Conservation (phyloP, 2,113 vertebrate species). For the Synodontis membranacea region DNA sequence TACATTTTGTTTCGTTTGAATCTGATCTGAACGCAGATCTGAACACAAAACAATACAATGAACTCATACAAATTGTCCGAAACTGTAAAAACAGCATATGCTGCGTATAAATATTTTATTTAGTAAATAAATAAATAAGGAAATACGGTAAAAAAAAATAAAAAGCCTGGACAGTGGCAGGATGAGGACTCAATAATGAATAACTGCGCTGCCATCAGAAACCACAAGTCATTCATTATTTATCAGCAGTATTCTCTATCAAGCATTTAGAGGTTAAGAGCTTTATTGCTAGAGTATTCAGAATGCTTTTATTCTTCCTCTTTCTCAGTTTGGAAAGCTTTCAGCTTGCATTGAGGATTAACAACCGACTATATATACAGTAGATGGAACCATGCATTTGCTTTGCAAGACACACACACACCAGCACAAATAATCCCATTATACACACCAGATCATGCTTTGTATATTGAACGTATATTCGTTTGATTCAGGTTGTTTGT, state of each 20-base stretch:
- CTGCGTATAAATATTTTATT: background rate
- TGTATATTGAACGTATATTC: conserved; percentile 1
- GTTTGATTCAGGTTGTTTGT: background rate
- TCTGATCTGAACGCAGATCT: too few relatives aligned
- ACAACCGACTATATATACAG: too few relatives aligned
- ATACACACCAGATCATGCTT: background rate
- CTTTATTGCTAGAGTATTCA: background rate
- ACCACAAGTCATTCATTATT: conserved; percentile 17
- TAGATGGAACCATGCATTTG: too few relatives aligned
- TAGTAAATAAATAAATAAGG: background rate
- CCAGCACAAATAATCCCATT: background rate
- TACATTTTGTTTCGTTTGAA: background rate
- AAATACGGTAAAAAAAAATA: background rate
- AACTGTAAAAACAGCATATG: background rate
- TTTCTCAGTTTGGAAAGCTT: background rate
- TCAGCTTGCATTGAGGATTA: background rate
- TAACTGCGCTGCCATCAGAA: background rate
- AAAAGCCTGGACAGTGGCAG: background rate
- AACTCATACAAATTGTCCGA: too few relatives aligned
- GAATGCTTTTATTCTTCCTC: conserved; percentile 3
- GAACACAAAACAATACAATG: too few relatives aligned
- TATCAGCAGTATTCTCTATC: background rate
- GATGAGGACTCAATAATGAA: background rate
- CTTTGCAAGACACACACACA: background rate
- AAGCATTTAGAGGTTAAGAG: background rate